phyloP scores from a whole-genome alignment of 2,888 invertebrate species.

The Aspidapion aeneum region DNA sequence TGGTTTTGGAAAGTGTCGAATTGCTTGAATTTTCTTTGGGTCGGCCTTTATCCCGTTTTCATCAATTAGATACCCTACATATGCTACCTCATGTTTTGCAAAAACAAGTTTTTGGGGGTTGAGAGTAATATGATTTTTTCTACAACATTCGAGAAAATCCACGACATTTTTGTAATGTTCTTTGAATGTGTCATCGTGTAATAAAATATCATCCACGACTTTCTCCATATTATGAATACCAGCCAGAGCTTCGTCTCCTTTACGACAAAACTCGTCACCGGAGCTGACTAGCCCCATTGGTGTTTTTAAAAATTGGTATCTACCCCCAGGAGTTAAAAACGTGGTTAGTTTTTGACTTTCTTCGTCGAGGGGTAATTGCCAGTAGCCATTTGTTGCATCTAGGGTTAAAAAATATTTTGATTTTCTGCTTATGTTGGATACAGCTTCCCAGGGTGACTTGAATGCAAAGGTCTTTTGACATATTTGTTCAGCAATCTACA shows the following conservation, averaged over 20 bases:
- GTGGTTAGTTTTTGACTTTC: background rate
- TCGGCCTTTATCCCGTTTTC: background rate
- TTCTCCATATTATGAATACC: background rate
- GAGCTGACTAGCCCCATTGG: background rate
- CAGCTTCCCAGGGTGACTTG: background rate
- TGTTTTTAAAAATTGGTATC: background rate
- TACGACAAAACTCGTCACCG: background rate
- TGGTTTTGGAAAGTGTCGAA: no score
- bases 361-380: background rate
- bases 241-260: background rate
- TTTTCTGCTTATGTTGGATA: background rate
- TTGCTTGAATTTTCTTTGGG: no score
- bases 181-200: background rate
- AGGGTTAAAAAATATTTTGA: background rate
- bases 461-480: background rate
- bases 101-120: background rate
- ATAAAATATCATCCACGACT: background rate
- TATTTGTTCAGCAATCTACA: background rate
- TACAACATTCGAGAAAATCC: background rate
- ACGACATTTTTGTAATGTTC: background rate
- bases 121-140: background rate
- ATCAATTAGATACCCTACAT: background rate
- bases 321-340: background rate
- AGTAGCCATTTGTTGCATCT: background rate
- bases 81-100: background rate